Conservation (phyloP, 2,888 invertebrate species). For the Aphodius granarius region DNA sequence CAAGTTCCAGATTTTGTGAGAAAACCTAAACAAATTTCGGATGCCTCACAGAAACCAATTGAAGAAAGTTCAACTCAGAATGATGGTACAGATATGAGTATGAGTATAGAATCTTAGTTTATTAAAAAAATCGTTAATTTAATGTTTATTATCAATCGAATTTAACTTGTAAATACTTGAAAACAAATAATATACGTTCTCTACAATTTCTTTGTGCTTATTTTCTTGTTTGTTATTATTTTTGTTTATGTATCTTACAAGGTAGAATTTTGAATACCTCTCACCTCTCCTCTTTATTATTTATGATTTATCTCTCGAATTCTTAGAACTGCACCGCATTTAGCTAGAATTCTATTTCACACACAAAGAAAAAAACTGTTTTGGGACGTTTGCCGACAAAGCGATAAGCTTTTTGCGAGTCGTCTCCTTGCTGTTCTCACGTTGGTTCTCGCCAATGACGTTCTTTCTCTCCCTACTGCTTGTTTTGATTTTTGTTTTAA, state of each 20-base stretch:
- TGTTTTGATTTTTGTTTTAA: slow-evolving; percentile 55
- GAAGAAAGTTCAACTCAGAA: slow-evolving; percentile 25
- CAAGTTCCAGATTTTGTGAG: slow-evolving; percentile 52
- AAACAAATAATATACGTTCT: neutral
- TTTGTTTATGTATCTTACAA: too few relatives aligned
- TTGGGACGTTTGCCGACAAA: neutral
- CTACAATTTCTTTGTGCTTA: neutral
- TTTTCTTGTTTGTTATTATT: neutral
- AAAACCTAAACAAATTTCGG: slow-evolving; percentile 31
- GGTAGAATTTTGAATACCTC: too few relatives aligned
- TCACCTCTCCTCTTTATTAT: too few relatives aligned
- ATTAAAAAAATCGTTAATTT: neutral
- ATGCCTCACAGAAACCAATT: slow-evolving; percentile 11
- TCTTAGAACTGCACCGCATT: too few relatives aligned
- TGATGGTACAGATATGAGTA: slow-evolving; percentile 32
- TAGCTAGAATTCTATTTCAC: neutral
- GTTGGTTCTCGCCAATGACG: neutral
- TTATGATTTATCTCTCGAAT: too few relatives aligned
- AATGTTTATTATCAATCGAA: neutral
- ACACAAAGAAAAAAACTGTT: neutral
- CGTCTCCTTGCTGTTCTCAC: neutral
- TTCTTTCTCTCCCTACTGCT: neutral
- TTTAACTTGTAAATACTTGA: neutral
- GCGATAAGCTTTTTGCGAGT: neutral
- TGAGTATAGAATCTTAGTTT: slow-evolving; percentile 1